Evolutionary conservation across 2,113 vertebrate genomes (phyloP).

Genomic region (Hipposideros armiger): DNA sequence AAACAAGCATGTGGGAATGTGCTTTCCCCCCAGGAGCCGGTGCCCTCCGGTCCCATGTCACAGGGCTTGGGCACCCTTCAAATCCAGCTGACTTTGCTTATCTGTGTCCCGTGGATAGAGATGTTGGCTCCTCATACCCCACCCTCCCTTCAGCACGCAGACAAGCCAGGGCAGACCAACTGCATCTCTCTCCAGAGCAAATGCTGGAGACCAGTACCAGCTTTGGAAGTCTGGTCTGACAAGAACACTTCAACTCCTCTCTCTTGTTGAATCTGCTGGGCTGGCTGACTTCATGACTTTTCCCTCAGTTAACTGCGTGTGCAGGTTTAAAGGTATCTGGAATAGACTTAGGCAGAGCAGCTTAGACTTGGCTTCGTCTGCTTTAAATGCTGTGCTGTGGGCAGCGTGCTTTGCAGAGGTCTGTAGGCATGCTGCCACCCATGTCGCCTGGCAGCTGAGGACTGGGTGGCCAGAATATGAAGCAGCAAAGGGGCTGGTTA

Average conservation of each 20-base stretch:
- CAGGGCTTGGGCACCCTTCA: slow-evolving; percentile 45
- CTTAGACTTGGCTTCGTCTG: not conserved
- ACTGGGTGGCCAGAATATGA: not conserved
- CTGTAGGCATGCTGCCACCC: not conserved
- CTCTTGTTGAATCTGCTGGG: not conserved
- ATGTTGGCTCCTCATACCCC: not conserved
- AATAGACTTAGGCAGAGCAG: not conserved
- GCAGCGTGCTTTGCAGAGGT: not conserved
- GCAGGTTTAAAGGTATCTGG: not conserved
- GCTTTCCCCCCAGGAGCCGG: slow-evolving; percentile 67
- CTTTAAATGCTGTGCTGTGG: not conserved
- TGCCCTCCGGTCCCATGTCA: slow-evolving; percentile 41
- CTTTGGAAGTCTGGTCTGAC: not conserved
- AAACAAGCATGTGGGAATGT: slow-evolving; percentile 56
- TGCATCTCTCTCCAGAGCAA: not conserved
- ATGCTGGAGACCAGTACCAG: not conserved
- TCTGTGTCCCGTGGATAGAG: not conserved
- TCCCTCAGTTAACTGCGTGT: not conserved
- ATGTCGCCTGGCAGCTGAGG: not conserved
- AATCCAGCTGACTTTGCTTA: not conserved
- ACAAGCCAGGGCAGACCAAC: not conserved
- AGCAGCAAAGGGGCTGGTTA: not conserved
- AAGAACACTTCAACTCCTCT: not conserved
- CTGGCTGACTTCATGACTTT: not conserved
- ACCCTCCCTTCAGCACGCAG: not conserved